Base-by-base conservation (phyloP, 2,113 vertebrate species). In the Lycaon pictus region DNA sequence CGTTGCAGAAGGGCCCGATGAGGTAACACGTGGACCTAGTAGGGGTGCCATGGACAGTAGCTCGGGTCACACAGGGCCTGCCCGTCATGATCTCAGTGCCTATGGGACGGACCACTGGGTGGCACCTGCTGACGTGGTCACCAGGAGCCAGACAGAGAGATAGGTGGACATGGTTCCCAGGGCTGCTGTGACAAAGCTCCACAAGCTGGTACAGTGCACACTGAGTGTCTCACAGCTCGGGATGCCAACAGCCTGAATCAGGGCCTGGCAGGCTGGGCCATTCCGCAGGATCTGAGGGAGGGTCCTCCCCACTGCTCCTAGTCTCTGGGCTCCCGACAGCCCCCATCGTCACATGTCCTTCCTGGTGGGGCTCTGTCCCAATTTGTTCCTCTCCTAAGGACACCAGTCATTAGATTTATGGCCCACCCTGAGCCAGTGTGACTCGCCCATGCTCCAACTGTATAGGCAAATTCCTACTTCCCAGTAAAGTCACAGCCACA, bases 31-130 rank as follows among this genome's bases (percentile, higher is more conserved):
- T 7, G 19, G 55, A 10, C 55, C 62, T 7, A 0, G 10, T 0
- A 0, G 55, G 32, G 19, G 10, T 43, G 29, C 23, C 2, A 4
- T 23, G 10, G 17, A 23, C 4, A 5, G 16, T 0, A 8, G 35
- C 82, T 29, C 0, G 4, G 12, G 25, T 2, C 0, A 0, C 37
- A 1, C 1, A 69, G 62, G 48, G 43, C 1, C 15, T 3, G 29
- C 7, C 20, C 12, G 0, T 5, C 5, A 7, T 48, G 95, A 53
- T 37, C 35, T 1, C 0, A 4, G 5, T 11, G 37, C 19, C 27
- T 0, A 6, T 13, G 29, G 23, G 22, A 17, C 0, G 8, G 35
- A n/a, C 77, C 2, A n/a, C 17, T 2, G 32, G 55, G 32, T 1
- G 3, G 23, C n/a, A 13, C 7, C 25, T 22, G 6, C 67, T 0